Conservation (phyloP, 23 tunicate species). For the Halocynthia aurantium region DNA sequence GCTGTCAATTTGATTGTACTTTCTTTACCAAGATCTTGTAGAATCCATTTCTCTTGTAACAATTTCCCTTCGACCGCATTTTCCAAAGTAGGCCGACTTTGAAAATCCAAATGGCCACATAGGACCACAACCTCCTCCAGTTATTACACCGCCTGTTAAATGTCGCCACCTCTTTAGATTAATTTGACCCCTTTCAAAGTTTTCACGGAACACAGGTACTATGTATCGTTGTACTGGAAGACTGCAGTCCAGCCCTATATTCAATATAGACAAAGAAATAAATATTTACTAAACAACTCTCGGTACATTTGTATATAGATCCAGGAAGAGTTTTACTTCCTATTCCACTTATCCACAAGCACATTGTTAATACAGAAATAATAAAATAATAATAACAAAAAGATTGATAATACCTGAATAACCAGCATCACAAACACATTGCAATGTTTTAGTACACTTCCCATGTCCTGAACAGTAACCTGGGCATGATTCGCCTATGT, state of each 20-base stretch:
- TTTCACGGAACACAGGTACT: constrained; percentile 18
- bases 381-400: no score
- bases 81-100: constrained; percentile 47
- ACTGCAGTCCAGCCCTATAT: constrained; percentile 8
- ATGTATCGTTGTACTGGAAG: constrained; percentile 4
- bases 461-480: constrained; percentile 76
- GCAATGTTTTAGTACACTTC: constrained; percentile 25
- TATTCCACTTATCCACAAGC: not conserved
- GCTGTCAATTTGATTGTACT: not conserved
- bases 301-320: no score
- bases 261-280: not conserved
- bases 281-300: no score
- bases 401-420: constrained; percentile 26
- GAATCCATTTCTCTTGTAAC: constrained; percentile 72
- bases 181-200: not conserved
- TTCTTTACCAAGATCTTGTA: constrained; percentile 32
- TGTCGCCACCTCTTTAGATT: constrained; percentile 32
- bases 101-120: constrained; percentile 68
- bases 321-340: not conserved
- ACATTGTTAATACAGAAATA: no score
- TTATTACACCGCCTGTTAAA: constrained; percentile 54
- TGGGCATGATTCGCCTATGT: constrained; percentile 82
- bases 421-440: constrained; percentile 64
- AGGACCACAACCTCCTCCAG: constrained; percentile 76
- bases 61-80: constrained; percentile 54